A percentile compares a stretch with the other conserved stretches of the same genome.
Evolutionary conservation across 2,888 invertebrate genomes (phyloP).

Genomic region (Andrena fulva): DNA sequence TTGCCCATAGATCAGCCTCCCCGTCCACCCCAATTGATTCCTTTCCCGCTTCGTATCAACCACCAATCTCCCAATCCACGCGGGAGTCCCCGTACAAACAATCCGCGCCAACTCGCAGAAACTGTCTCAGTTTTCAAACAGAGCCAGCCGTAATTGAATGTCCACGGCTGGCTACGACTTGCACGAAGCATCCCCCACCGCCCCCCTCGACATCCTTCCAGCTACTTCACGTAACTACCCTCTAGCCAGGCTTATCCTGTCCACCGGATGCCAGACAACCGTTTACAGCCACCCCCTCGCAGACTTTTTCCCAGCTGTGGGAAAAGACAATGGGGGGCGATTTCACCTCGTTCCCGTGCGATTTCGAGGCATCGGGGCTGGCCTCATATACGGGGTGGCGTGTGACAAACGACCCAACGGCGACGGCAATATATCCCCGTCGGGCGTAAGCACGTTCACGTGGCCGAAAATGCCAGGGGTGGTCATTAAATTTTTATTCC

Average conservation of each 20-base stretch:
- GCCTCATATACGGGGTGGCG: constrained; percentile 33
- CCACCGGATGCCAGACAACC: constrained; percentile 10
- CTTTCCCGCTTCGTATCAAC: constrained; percentile 5
- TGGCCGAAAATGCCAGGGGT: constrained; percentile 59
- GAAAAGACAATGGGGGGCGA: constrained; percentile 40
- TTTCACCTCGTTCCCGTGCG: constrained; percentile 22
- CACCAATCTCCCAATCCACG: constrained; percentile 10
- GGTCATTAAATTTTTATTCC: constrained; percentile 73
- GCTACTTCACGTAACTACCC: constrained; percentile 30
- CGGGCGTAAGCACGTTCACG: constrained; percentile 63
- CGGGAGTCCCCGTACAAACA: constrained; percentile 2
- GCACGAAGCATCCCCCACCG: neutral
- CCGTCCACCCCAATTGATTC: neutral
- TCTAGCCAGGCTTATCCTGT: constrained; percentile 27
- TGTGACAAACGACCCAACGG: constrained; percentile 64
- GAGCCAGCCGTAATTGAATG: constrained; percentile 34
- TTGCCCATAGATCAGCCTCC: neutral
- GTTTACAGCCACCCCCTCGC: constrained; percentile 13
- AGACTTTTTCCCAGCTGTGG: neutral
- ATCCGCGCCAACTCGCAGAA: constrained; percentile 15
- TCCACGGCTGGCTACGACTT: constrained; percentile 14
- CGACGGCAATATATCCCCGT: constrained; percentile 59
- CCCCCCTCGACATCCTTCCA: constrained; percentile 10
- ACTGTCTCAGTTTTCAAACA: constrained; percentile 32
- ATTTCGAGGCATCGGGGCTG: neutral